These are phyloP conservation scores for Habropoda laboriosa DNA, from an alignment of 1,140 invertebrate species.

Conservation along the genomic window DNA sequence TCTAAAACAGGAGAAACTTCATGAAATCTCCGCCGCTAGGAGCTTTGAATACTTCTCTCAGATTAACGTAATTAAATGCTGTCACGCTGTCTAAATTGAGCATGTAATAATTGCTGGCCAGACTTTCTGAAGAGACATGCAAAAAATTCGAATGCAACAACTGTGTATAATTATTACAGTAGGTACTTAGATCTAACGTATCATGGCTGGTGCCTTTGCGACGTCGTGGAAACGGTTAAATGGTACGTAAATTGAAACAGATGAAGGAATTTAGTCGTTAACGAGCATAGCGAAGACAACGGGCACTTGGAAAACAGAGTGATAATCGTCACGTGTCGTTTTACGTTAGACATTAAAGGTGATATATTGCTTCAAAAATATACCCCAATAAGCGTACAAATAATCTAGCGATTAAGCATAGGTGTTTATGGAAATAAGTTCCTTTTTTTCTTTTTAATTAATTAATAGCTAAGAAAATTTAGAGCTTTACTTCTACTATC, in stretches of 20 bases:
- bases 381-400: too few relatives aligned
- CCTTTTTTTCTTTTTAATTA: too few relatives aligned
- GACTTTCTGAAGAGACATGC: background rate
- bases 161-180: background rate
- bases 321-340: too few relatives aligned
- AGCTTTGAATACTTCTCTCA: background rate
- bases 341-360: background rate
- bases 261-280: conserved; percentile 1
- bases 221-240: background rate
- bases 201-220: too few relatives aligned
- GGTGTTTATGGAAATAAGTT: too few relatives aligned
- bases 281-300: background rate
- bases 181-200: background rate
- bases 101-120: background rate
- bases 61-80: conserved; percentile 4
- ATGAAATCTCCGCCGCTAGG: background rate
- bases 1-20: conserved; percentile 27
- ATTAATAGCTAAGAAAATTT: too few relatives aligned
- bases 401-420: too few relatives aligned
- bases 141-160: background rate
- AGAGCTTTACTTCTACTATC: too few relatives aligned
- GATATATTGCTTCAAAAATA: too few relatives aligned
- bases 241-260: conserved; percentile 33
- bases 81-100: background rate
- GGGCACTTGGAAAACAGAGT: background rate